Evolutionary conservation across 1,140 invertebrate genomes (phyloP).

Genomic region (Zeugodacus cucurbitae): DNA sequence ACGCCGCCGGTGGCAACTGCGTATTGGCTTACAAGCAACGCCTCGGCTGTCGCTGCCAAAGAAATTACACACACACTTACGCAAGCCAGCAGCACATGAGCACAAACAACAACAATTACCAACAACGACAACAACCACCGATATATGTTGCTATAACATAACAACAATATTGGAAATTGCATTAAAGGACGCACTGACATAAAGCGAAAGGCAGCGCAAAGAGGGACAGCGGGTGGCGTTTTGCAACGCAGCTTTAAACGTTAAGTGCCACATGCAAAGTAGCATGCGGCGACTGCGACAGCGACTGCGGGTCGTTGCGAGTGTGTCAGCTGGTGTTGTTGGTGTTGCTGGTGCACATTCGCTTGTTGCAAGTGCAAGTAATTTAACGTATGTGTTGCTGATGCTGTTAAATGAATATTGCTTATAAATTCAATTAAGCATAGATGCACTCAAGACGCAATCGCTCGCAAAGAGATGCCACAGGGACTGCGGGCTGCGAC

Average conservation of each 20-base stretch:
- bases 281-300: neutral
- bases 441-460: conserved; percentile 33
- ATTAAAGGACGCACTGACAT: conserved; percentile 23
- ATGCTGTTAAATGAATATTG: conserved; percentile 38
- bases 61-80: neutral
- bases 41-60: neutral
- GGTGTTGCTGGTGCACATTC: no score
- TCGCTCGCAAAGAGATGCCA: neutral
- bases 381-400: conserved; percentile 36
- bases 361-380: conserved; percentile 20
- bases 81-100: neutral
- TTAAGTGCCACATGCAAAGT: conserved; percentile 10
- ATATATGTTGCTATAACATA: conserved; percentile 30
- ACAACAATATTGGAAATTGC: conserved; percentile 22
- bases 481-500: neutral
- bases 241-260: neutral
- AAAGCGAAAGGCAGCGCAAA: conserved; percentile 1
- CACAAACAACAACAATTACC: neutral
- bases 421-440: conserved; percentile 38
- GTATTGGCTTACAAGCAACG: neutral
- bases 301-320: neutral
- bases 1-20: neutral
- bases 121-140: neutral
- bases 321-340: neutral
- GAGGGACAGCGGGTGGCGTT: no score